These are phyloP conservation scores for Gryon sp. DNA, from an alignment of 1,140 invertebrate species.

Conservation along the genomic window DNA sequence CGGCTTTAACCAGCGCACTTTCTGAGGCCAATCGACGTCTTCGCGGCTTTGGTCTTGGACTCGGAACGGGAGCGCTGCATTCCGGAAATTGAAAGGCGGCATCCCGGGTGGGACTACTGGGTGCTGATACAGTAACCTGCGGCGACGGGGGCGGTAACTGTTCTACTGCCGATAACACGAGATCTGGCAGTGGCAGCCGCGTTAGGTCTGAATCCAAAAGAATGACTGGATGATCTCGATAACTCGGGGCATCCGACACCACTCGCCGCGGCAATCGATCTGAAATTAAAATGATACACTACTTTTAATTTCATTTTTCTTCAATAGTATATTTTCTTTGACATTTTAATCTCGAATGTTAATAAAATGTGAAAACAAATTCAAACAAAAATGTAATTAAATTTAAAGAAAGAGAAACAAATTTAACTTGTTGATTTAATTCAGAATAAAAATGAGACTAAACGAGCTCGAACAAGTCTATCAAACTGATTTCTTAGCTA, in stretches of 20 bases:
- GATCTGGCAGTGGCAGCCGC: slow-evolving; percentile 73
- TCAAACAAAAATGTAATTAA: too few species aligned
- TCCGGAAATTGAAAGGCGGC: slow-evolving; percentile 79
- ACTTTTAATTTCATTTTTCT: too few species aligned
- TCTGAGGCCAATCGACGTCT: slow-evolving; percentile 75
- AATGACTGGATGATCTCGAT: slow-evolving; percentile 71
- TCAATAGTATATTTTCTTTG: too few species aligned
- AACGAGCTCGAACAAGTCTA: too few species aligned
- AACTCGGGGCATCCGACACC: slow-evolving; percentile 54
- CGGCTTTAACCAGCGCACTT: slow-evolving; percentile 66
- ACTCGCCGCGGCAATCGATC: slow-evolving; percentile 74
- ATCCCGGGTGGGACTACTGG: slow-evolving; percentile 77
- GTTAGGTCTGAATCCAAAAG: slow-evolving; percentile 74
- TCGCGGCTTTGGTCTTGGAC: slow-evolving; percentile 76
- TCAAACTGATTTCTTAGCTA: not conserved
- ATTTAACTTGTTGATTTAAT: too few species aligned
- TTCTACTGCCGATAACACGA: slow-evolving; percentile 75
- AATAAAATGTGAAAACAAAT: too few species aligned
- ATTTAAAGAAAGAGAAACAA: too few species aligned
- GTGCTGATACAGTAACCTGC: slow-evolving; percentile 76
- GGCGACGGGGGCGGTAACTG: slow-evolving; percentile 73
- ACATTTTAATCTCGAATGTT: too few species aligned
- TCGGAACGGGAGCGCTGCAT: slow-evolving; percentile 73
- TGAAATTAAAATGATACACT: slow-evolving; percentile 37
- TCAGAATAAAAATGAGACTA: too few species aligned